Evolutionary conservation across 2,113 vertebrate species (phyloP).

Genomic region (Glaucomys volans): DNA sequence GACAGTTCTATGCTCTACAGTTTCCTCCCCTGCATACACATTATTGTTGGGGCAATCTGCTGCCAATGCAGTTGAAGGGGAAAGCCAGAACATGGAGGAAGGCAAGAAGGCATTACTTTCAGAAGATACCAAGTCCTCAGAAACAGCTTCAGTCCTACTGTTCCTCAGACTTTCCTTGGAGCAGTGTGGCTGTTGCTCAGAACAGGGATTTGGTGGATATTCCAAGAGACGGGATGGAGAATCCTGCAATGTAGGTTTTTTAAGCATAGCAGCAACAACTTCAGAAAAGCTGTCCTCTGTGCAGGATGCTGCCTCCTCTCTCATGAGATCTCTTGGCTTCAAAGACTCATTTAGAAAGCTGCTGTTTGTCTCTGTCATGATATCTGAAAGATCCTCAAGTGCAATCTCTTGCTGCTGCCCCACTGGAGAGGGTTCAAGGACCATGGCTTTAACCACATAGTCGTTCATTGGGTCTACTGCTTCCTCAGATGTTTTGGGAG

Average conservation of each 20-base stretch:
- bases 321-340: neutral
- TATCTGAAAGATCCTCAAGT: neutral
- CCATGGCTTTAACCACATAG: neutral
- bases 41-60: neutral
- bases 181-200: conserved; percentile 45
- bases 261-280: neutral
- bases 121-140: conserved; percentile 50
- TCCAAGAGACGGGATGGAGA: neutral
- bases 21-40: rapidly evolving
- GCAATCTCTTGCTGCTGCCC: conserved; percentile 48
- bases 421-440: neutral
- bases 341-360: conserved; percentile 51
- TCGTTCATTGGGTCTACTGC: neutral
- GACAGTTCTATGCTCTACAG: neutral
- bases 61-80: conserved; percentile 26
- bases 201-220: neutral
- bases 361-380: neutral
- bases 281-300: conserved; percentile 57
- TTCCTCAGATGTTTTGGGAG: conserved; percentile 35
- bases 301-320: neutral
- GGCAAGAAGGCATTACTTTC: conserved; percentile 22
- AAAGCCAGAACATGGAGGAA: neutral
- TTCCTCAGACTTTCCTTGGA: neutral
- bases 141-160: neutral
- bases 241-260: conserved; percentile 36